Evolutionary conservation across 1,140 invertebrate species (phyloP), one percentile per base, ranked within the genome.

Genomic region (Drosophila sturtevanti): DNA sequence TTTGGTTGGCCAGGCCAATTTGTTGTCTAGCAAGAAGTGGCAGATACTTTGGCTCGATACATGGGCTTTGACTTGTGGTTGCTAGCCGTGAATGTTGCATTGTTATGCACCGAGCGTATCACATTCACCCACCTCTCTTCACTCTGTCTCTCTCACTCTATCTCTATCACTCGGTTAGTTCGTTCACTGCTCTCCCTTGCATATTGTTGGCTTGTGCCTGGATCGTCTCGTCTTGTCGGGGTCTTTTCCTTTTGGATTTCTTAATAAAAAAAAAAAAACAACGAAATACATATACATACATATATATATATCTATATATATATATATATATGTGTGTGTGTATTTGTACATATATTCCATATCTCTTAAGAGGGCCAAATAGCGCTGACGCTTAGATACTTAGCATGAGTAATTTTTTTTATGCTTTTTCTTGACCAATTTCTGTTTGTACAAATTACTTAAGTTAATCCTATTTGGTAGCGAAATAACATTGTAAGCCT

Each of bases 91-190:
- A 72, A 65, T 68, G 68, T 60, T 67, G 72, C 71, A 73, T 86
- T 86, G 80, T 78, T 86, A 86, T 86, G 81, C 82, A 65, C 31
- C 70, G 68, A 68, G 78, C 78, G 82, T 81, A 67, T 82, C 74
- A 71, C 51, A 56, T 56, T 77, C 81, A 37, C 41, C 54, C 55
- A 22, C 18, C 22, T 10, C 27, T 18, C 41, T 14, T 16, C 16
- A 9, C 51, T 11, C 56, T n/a, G 9, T 31, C 38, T 44, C 52
- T 16, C 52, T 22, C 18, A 9, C 18, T 14, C 18, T 12, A 10
- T 3, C 24, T 27, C 10, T 7, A 14, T n/a, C n/a, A n/a, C n/a
- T n/a, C n/a, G n/a, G n/a, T n/a, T n/a, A n/a, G n/a, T n/a, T n/a
- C n/a, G n/a, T n/a, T n/a, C n/a, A n/a, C n/a, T n/a, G n/a, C n/a